Evolutionary conservation across 2,113 vertebrate genomes (phyloP).

Genomic region (Tragelaphus imberbis): DNA sequence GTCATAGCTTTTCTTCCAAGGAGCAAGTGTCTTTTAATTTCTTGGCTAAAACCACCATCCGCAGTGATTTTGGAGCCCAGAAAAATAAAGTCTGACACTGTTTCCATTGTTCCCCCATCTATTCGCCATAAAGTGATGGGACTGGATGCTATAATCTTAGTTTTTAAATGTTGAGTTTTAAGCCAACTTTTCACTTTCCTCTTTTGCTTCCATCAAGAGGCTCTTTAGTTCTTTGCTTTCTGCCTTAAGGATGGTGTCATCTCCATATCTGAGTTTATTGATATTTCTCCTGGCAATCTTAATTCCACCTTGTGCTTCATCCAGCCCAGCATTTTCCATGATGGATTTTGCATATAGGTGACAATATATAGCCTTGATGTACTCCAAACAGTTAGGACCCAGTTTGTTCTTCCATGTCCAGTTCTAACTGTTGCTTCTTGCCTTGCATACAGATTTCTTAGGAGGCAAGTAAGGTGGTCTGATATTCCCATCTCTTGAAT

Average conservation of each 20-base stretch:
- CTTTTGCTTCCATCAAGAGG: neutral
- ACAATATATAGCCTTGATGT: neutral
- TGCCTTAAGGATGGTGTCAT: neutral
- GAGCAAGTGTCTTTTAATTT: neutral
- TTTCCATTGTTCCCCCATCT: neutral
- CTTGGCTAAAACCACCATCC: neutral
- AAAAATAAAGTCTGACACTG: neutral
- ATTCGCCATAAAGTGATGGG: neutral
- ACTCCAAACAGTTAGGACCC: neutral
- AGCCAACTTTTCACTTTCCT: neutral
- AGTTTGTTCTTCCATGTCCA: neutral
- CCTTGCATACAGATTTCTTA: neutral
- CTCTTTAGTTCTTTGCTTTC: neutral
- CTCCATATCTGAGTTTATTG: neutral
- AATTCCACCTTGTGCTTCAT: neutral
- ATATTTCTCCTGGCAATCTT: neutral
- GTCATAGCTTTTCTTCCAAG: neutral
- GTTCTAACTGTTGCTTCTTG: neutral
- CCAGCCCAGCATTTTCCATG: neutral
- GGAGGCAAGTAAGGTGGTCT: neutral
- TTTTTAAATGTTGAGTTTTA: neutral
- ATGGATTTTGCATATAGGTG: neutral
- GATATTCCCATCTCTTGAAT: neutral
- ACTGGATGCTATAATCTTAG: neutral
- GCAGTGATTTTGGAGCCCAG: neutral